Evolutionary conservation across 2,113 vertebrate genomes (phyloP).

Genomic region (Silurus asotus): DNA sequence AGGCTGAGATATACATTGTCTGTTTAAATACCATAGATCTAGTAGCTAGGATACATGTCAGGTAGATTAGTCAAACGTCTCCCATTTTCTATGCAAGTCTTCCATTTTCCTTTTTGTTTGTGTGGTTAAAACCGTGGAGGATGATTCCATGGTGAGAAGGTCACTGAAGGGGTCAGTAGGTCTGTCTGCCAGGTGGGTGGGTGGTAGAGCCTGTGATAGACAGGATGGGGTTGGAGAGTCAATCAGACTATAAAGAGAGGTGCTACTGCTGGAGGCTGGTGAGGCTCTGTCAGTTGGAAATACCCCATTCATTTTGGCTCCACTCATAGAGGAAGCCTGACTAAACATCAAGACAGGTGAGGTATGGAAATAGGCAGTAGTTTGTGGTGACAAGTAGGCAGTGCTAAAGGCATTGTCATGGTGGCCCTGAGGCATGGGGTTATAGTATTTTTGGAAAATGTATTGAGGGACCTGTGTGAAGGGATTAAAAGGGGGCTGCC

Average conservation of each 20-base stretch:
- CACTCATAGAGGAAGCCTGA: constrained; percentile 67
- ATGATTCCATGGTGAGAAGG: constrained; percentile 82
- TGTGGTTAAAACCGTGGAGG: constrained; percentile 71
- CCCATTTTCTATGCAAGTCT: constrained; percentile 87
- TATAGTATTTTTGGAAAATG: constrained; percentile 71
- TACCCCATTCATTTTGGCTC: constrained; percentile 56
- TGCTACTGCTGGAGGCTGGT: constrained; percentile 67
- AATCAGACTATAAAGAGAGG: constrained; percentile 64
- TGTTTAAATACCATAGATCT: neutral
- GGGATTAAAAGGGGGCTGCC: constrained; percentile 79
- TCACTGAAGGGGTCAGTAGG: constrained; percentile 89
- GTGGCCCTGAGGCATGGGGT: constrained; percentile 72
- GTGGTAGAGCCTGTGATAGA: constrained; percentile 63
- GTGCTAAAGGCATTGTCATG: constrained; percentile 68
- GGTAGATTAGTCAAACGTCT: constrained; percentile 84
- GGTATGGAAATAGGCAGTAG: constrained; percentile 70
- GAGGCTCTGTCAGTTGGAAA: constrained; percentile 50
- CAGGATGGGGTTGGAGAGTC: constrained; percentile 60
- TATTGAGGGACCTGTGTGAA: constrained; percentile 75
- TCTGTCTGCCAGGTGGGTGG: constrained; percentile 60
- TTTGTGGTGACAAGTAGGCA: constrained; percentile 66
- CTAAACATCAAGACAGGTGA: constrained; percentile 74
- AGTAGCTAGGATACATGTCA: neutral
- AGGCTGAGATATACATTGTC: too few relatives aligned
- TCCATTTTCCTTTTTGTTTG: constrained; percentile 81